Evolutionary conservation across 2,888 invertebrate genomes (phyloP).

Genomic region (Theretra japonica): DNA sequence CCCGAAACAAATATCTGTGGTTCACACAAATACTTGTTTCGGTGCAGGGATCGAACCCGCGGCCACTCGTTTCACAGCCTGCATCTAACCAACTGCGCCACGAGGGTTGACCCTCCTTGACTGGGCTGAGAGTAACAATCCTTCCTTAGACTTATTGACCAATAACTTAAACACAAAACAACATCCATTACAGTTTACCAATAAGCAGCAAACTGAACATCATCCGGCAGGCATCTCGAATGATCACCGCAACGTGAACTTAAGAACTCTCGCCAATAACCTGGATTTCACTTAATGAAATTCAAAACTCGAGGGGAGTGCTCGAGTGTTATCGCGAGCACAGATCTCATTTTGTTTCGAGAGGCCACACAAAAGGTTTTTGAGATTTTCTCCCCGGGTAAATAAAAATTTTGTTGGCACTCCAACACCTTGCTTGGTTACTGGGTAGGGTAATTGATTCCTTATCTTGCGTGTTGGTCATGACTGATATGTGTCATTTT

Average conservation of each 20-base stretch:
- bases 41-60: too few relatives aligned
- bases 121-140: too few relatives aligned
- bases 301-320: constrained; percentile 14
- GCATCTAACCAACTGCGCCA: too few relatives aligned
- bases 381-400: constrained; percentile 11
- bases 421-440: constrained; percentile 16
- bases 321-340: constrained; percentile 8
- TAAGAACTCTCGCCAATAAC: not conserved
- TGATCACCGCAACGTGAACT: not conserved
- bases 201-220: too few relatives aligned
- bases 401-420: constrained; percentile 22
- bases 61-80: too few relatives aligned
- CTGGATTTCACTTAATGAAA: constrained; percentile 22
- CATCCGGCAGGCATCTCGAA: not conserved
- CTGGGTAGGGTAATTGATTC: not conserved
- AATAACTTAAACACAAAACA: too few relatives aligned
- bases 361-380: constrained; percentile 28
- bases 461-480: not conserved
- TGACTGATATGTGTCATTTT: too few relatives aligned
- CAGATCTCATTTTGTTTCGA: constrained; percentile 30
- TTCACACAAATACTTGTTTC: too few relatives aligned
- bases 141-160: too few relatives aligned
- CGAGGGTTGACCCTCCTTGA: too few relatives aligned
- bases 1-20: too few relatives aligned
- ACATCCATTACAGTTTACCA: too few relatives aligned